Evolutionary conservation across 2,888 invertebrate genomes (phyloP), one percentile per base, ranked within the genome.

Genomic region (Patella caerulea): DNA sequence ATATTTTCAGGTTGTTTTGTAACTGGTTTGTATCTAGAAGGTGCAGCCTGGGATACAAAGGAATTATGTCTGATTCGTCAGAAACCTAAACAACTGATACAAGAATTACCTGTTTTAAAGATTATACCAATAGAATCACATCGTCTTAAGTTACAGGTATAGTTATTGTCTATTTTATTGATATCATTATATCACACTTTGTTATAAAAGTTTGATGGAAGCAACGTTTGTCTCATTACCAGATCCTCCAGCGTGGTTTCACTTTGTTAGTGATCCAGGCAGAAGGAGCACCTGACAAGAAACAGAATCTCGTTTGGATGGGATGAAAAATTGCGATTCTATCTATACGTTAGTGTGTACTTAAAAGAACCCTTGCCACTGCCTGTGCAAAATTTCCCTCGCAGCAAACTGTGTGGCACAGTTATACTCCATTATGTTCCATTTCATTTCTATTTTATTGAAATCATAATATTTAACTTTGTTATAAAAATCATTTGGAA

Each of bases 61-160:
- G 94, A 94, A 7, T 93, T 94, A 77, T 95, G 96, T 88, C 93
- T 98, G 83, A 93, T 93, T 79, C 93, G 94, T 84, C 96, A 97
- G 53, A 93, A 94, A 85, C 96, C 97, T 9, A 97, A 97, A 92
- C 93, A 97, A 79, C 93, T 97, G 75, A 94, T 96, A 80, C 96
- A 97, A 84, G 95, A 95, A 88, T 92, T 98, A 80, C 97, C 97
- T 55, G 95, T 98, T 76, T 93, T 98, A 89, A 94, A 94, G 86
- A 94, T 98, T 77, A 95, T 96, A 85, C 97, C 97, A 0, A 95
- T 96, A 34, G 97, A 97, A 92, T 93, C 94, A 11, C 95, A 96
- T 90, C 94, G 96, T 87, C 93, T 97, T 9, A 97, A 96, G 90
- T 92, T 97, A 82, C 95, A 95, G 94, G 96, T 96, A 90, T 75